A percentile compares a stretch with the other conserved stretches of the same genome.
Conservation (phyloP, 2,113 vertebrate genomes). For the Dissostichus mawsoni region DNA sequence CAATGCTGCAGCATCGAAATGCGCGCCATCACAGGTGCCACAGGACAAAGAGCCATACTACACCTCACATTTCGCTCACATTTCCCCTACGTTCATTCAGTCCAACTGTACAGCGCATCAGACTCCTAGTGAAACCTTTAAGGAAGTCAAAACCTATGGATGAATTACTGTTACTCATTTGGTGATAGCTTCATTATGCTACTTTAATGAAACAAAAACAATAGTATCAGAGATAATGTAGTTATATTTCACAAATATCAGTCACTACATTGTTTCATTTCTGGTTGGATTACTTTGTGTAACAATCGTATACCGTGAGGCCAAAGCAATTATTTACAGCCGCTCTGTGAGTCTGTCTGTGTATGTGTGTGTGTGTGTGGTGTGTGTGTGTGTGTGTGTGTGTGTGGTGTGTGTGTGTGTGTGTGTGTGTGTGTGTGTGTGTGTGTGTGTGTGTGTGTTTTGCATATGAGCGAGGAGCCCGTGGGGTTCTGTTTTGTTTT, state of each 20-base stretch:
- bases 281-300: background rate
- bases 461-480: background rate
- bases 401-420: background rate
- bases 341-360: no score
- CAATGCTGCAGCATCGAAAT: constrained; percentile 68
- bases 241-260: background rate
- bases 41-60: constrained; percentile 67
- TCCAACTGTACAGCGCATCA: constrained; percentile 25
- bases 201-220: background rate
- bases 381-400: constrained; percentile 17
- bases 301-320: background rate
- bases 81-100: constrained; percentile 49
- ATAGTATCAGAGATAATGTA: background rate
- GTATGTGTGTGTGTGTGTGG: no score
- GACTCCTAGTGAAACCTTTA: constrained; percentile 10
- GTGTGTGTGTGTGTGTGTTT: constrained; percentile 1
- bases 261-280: constrained; percentile 9
- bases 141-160: constrained; percentile 26
- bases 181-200: constrained; percentile 1
- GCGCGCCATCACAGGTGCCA: constrained; percentile 54
- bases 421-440: background rate
- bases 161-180: constrained; percentile 9
- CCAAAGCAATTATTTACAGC: constrained; percentile 36
- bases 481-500: constrained; percentile 70
- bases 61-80: constrained; percentile 72